These are phyloP conservation scores for Bembecia ichneumoniformis DNA, from an alignment of 2,888 invertebrate species.

Conservation along the genomic window DNA sequence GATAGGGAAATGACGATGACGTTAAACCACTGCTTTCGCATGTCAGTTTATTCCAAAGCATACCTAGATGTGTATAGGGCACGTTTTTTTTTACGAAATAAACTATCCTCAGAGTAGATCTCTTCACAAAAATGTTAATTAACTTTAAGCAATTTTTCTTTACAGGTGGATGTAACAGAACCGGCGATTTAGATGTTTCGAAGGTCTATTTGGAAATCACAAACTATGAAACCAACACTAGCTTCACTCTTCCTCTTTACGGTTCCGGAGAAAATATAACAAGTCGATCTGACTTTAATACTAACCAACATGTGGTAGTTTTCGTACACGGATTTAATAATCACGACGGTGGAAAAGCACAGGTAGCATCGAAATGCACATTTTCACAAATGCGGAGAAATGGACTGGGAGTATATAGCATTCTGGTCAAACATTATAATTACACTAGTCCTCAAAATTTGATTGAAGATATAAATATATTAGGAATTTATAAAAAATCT, in stretches of 20 bases:
- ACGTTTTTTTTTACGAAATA: too few relatives aligned
- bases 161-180: neutral
- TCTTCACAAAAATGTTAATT: too few relatives aligned
- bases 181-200: neutral
- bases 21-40: too few relatives aligned
- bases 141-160: too few relatives aligned
- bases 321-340: neutral
- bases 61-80: too few relatives aligned
- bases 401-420: neutral
- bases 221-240: neutral
- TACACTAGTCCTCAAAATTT: neutral
- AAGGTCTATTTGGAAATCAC: neutral
- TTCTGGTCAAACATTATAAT: neutral
- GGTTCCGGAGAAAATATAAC: neutral
- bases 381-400: neutral
- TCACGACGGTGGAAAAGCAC: neutral
- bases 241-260: neutral
- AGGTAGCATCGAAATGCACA: neutral
- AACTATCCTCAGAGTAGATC: too few relatives aligned
- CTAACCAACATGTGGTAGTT: neutral
- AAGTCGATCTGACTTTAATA: neutral
- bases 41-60: too few relatives aligned
- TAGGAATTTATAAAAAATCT: neutral
- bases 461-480: neutral
- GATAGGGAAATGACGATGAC: too few relatives aligned